These are phyloP conservation scores for Chrysochloris asiatica DNA, from an alignment of 2,113 vertebrate genomes.

Conservation along the genomic window DNA sequence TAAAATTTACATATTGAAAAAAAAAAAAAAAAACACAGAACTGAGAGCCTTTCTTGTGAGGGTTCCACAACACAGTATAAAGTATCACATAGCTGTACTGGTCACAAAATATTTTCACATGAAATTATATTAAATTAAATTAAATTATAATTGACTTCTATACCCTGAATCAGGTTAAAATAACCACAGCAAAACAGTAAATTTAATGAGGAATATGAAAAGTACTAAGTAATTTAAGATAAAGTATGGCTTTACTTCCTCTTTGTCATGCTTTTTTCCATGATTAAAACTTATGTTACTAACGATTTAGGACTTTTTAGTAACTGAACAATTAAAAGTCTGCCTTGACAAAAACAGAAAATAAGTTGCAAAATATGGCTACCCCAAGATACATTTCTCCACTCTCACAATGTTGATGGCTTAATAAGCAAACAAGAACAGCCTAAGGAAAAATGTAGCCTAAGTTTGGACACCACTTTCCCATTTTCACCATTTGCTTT, in stretches of 20 bases:
- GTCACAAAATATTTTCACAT: slow-evolving; percentile 15
- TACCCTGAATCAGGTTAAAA: slow-evolving; percentile 27
- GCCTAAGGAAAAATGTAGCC: background rate
- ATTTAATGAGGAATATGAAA: background rate
- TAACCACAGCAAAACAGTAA: background rate
- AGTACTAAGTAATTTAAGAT: background rate
- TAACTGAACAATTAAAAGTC: background rate
- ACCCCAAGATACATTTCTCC: background rate
- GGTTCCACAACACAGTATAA: background rate
- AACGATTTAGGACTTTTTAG: background rate
- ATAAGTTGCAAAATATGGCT: background rate
- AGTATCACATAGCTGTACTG: background rate
- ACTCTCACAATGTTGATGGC: background rate
- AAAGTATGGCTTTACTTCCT: background rate
- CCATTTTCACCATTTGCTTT: background rate
- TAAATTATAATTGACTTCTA: slow-evolving; percentile 16
- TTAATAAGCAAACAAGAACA: background rate
- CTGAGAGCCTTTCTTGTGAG: background rate
- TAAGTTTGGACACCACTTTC: background rate
- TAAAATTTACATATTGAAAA: background rate
- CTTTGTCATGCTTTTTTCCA: background rate
- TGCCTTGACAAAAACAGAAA: background rate
- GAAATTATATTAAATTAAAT: background rate
- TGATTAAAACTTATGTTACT: background rate
- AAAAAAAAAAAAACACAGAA: slow-evolving; percentile 25